phyloP scores from a whole-genome alignment of 2,797 vertebrate genomes.

The Hylomyscus alleni region DNA sequence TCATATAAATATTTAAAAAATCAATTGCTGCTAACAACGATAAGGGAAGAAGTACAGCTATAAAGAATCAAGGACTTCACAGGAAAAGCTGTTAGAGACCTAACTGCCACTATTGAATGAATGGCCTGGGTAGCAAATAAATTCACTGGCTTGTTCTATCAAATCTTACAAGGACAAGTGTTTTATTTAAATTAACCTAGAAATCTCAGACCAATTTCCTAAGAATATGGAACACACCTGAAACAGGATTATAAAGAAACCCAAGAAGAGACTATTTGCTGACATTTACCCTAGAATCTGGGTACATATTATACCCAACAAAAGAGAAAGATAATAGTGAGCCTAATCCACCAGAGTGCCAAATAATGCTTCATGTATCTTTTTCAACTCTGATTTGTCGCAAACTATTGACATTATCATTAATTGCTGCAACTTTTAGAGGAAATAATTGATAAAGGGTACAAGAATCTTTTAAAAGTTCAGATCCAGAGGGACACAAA shows the following conservation, averaged over 20 bases:
- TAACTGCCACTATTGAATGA: background rate
- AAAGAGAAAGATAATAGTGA: background rate
- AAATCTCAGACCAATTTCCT: slow-evolving; percentile 1
- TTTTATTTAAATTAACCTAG: slow-evolving; percentile 17
- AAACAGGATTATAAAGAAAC: background rate
- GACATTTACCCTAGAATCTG: background rate
- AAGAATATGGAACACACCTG: background rate
- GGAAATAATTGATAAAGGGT: slow-evolving; percentile 11
- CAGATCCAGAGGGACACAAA: background rate
- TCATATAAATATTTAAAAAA: too few relatives aligned
- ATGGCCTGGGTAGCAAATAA: background rate
- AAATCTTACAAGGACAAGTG: background rate
- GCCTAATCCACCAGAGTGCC: background rate
- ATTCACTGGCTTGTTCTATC: background rate
- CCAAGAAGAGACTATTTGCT: background rate
- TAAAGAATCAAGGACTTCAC: background rate
- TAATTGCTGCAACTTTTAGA: background rate
- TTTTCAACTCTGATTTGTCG: background rate
- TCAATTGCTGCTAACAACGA: background rate
- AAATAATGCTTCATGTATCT: background rate
- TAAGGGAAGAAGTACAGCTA: background rate
- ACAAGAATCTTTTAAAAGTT: background rate
- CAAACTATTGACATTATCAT: background rate
- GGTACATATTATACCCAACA: background rate
- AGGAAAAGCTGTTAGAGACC: background rate